phyloP scores from a whole-genome alignment of 2,113 vertebrate genomes.

The Rana temporaria region DNA sequence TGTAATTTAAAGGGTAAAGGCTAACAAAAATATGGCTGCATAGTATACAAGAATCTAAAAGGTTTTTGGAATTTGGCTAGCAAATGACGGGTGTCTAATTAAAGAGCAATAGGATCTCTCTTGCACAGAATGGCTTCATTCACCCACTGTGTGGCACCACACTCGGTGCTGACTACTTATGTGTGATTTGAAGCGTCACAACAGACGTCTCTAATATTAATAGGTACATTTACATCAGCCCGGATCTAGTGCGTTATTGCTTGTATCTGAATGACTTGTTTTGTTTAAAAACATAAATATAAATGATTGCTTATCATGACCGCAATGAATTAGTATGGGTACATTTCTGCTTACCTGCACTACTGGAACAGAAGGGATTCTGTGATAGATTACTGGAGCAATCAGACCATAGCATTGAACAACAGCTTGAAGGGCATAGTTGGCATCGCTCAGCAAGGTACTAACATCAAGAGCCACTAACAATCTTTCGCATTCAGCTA shows the following conservation, averaged over 20 bases:
- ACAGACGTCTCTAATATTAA: not conserved
- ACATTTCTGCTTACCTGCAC: slow-evolving; percentile 78
- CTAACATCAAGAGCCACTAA: slow-evolving; percentile 85
- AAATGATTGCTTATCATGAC: slow-evolving; percentile 5
- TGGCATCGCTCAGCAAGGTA: slow-evolving; percentile 80
- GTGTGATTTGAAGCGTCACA: not conserved
- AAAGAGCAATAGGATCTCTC: too few relatives aligned
- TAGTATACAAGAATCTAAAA: too few relatives aligned
- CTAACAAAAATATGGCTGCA: too few relatives aligned
- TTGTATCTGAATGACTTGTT: slow-evolving; percentile 20
- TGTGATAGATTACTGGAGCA: slow-evolving; percentile 88
- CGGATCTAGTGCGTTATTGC: not conserved
- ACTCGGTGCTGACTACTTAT: not conserved
- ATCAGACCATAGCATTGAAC: slow-evolving; percentile 89
- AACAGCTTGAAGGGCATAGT: slow-evolving; percentile 80
- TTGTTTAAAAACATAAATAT: slow-evolving; percentile 7
- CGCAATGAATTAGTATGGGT: not conserved
- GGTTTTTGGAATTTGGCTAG: too few relatives aligned
- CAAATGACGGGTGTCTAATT: too few relatives aligned
- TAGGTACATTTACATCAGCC: not conserved
- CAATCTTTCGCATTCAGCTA: slow-evolving; percentile 87
- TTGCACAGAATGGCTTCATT: too few relatives aligned
- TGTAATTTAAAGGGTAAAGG: too few relatives aligned
- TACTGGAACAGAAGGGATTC: slow-evolving; percentile 77
- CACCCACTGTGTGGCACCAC: not conserved